These are phyloP conservation scores for Idaea aversata DNA, from an alignment of 2,888 invertebrate species.

Conservation along the genomic window DNA sequence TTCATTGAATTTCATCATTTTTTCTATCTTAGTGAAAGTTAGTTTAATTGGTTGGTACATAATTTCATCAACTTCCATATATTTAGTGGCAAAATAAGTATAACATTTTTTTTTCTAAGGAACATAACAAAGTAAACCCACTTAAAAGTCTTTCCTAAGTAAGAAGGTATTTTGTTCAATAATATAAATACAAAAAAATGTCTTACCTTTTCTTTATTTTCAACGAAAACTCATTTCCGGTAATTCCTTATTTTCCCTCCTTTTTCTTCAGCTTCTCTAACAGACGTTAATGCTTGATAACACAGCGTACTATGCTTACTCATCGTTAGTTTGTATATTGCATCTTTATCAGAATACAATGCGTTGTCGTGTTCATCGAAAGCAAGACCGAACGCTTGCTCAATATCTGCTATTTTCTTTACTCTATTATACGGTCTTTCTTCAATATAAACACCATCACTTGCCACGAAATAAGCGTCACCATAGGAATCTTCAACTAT, in stretches of 20 bases:
- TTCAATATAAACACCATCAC: constrained; percentile 60
- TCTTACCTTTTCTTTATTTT: neutral
- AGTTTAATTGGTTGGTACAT: no score
- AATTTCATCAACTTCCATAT: no score
- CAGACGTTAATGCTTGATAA: constrained; percentile 33
- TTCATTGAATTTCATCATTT: no score
- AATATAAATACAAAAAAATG: no score
- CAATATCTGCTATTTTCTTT: constrained; percentile 47
- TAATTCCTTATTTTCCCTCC: neutral
- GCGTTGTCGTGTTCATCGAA: constrained; percentile 61
- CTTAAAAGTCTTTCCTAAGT: no score
- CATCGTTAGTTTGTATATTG: constrained; percentile 51
- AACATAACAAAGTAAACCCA: no score
- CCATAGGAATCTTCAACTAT: constrained; percentile 62
- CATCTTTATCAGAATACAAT: constrained; percentile 54
- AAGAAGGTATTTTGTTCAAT: no score
- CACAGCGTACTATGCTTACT: constrained; percentile 43
- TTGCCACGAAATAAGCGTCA: constrained; percentile 56
- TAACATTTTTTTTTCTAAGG: no score
- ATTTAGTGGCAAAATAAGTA: no score
- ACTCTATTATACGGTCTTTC: constrained; percentile 51
- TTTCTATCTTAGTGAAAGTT: no score
- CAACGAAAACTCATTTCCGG: neutral
- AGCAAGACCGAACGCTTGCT: constrained; percentile 55
- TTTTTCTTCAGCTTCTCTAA: constrained; percentile 7